Evolutionary conservation across 2,888 invertebrate species (phyloP).

Genomic region (Candidula unifasciata): DNA sequence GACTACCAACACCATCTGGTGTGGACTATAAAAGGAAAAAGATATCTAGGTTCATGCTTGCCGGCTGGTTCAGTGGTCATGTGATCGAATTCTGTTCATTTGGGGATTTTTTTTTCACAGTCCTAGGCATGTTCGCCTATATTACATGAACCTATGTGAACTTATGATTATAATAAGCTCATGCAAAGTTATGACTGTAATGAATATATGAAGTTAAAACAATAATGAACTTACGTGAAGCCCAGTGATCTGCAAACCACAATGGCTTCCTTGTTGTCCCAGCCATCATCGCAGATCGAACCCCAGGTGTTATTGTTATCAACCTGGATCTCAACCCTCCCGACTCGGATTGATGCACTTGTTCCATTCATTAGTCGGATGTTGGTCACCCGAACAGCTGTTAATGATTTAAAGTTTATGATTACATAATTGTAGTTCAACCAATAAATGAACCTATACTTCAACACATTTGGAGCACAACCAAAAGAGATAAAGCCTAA

Average conservation of each 20-base stretch:
- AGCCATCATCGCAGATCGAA: slow-evolving; percentile 52
- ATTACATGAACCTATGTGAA: background rate
- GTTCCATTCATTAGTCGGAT: slow-evolving; percentile 27
- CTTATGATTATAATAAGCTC: background rate
- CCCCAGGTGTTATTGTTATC: slow-evolving; percentile 36
- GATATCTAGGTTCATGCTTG: too few species aligned
- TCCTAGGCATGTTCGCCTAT: too few species aligned
- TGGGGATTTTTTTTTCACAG: too few species aligned
- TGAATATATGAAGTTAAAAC: background rate
- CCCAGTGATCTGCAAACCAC: slow-evolving; percentile 49
- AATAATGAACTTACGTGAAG: slow-evolving; percentile 43
- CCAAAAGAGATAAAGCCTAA: too few species aligned
- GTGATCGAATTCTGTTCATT: too few species aligned
- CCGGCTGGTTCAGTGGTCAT: too few species aligned
- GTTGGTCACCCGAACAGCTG: slow-evolving; percentile 44
- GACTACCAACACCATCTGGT: too few species aligned
- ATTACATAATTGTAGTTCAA: background rate
- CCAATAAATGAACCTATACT: too few species aligned
- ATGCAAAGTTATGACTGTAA: too few species aligned
- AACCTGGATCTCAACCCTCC: slow-evolving; percentile 45
- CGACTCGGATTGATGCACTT: background rate
- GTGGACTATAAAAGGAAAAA: too few species aligned
- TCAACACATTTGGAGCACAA: too few species aligned
- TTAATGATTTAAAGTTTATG: background rate
- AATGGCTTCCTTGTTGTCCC: slow-evolving; percentile 41